Base-by-base conservation (phyloP, 1,140 invertebrate species). In the Camponotus pennsylvanicus region DNA sequence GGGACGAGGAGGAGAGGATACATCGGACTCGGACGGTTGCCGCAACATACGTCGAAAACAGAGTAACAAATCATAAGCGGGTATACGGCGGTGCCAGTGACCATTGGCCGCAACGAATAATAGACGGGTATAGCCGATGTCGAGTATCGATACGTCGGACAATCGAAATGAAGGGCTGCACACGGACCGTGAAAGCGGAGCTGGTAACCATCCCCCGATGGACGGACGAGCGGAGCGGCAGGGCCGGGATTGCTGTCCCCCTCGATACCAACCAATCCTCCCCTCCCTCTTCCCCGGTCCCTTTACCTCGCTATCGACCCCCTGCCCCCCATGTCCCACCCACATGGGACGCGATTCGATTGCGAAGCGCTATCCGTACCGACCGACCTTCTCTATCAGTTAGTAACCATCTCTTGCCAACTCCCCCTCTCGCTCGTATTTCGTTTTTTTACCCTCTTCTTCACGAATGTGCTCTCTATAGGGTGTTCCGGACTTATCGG, bases 71-170 rank as follows among this genome's bases (percentile, higher is more conserved):
- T 94, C 93, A 94, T 93, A 93, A 86, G 59, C 52, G 73, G 75
- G 69, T 89, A 86, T 85, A 85, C 75, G 61, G 34, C 40, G 57
- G 55, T 77, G 79, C 57, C 78, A 76, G 88, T 91, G 93, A 92
- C 90, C 91, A 93, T 93, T 92, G 93, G 91, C 91, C 92, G 91
- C 91, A 92, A 91, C 91, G 90, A 93, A 94, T 94, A 95, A 94
- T 94, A 93, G 93, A 93, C 90, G 89, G 92, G 90, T 91, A 89
- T 71, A 77, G 88, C 91, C 87, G 90, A 93, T 92, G 93, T 91
- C 92, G 91, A 88, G 88, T 92, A 92, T 90, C 92, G 92, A 93
- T 92, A 93, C 91, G 90, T 89, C 90, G 88, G 91, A 93, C 93
- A 94, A 94, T 93, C 92, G 93, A 93, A 91, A 93, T 91, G 91